phyloP scores from a whole-genome alignment of 2,113 vertebrate genomes.

The Thamnaconus septentrionalis region DNA sequence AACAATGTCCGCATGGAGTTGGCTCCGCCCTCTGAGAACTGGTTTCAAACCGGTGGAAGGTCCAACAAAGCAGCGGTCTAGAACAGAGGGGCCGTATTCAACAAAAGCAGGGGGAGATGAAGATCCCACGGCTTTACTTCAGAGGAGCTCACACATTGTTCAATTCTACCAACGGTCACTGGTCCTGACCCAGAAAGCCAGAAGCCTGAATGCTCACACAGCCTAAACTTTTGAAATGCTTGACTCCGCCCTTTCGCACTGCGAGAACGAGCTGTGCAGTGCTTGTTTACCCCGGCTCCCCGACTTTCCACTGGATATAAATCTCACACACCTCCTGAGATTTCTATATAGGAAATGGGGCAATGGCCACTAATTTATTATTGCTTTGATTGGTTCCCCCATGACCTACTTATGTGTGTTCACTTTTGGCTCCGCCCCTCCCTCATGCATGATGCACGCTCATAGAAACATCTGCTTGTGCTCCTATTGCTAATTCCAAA shows the following conservation, averaged over 20 bases:
- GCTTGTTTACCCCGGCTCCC: neutral
- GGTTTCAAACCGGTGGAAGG: too few species aligned
- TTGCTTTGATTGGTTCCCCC: conserved; percentile 42
- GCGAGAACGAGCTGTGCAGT: conserved; percentile 22
- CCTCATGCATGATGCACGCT: neutral
- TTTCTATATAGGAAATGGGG: conserved; percentile 42
- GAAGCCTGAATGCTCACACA: too few species aligned
- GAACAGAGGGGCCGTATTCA: too few species aligned
- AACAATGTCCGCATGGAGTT: too few species aligned
- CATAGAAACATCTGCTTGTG: conserved; percentile 2
- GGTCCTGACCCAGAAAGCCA: conserved; percentile 12
- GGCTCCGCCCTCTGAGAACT: too few species aligned
- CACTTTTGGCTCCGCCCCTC: neutral
- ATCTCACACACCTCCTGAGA: conserved; percentile 51
- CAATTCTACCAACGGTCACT: conserved; percentile 4
- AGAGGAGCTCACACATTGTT: neutral
- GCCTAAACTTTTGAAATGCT: too few species aligned
- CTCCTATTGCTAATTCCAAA: neutral
- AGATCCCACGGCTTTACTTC: too few species aligned
- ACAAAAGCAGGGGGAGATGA: too few species aligned
- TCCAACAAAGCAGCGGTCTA: too few species aligned
- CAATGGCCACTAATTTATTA: conserved; percentile 31
- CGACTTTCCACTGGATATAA: conserved; percentile 30
- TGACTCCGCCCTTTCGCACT: conserved; percentile 4
- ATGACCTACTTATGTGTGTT: conserved; percentile 45